Evolutionary conservation across 2,113 vertebrate genomes (phyloP), one percentile per base, ranked within the genome.

Genomic region (Coryphaenoides rupestris): DNA sequence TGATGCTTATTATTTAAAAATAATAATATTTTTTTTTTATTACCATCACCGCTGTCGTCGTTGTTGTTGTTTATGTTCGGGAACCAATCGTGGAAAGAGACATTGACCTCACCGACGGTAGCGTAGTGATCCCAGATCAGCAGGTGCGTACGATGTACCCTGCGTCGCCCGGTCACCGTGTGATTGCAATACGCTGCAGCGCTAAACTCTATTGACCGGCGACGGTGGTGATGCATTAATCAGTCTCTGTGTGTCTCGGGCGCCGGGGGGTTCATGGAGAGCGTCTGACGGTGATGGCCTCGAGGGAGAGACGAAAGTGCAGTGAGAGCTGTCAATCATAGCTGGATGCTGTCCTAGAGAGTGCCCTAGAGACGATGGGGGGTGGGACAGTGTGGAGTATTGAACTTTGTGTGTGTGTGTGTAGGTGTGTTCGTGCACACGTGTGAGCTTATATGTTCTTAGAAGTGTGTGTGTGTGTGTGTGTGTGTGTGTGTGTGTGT

Each of bases 401-500:
- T 50, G 50, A 40, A 60, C 58, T 46, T 22, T 60, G 5, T 69
- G 58, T 72, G 15, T 68, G 68, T 54, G 52, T 54, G n/a, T 54
- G 52, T 52, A 17, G 14, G 49, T 52, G 49, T 52, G 52, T 54
- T 5, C 7, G 52, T 54, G 52, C 19, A 19, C 10, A 2, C 22
- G 54, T 55, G 54, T 55, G 54, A 26, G 55, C 24, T 21, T 24
- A 14, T 24, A 22, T 57, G 22, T 21, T 4, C 2, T 4, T 17
- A 17, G 3, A 5, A 40, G 28, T 52, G 65, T 56, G 23, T 52
- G 72, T 4, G 21, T 4, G 21, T 47, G 10, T 47, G 10, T 73
- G 76, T 76, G 73, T 73, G 66, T 61, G 69, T 69, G 75, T 73
- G 73, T 81, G 81, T 85, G 84, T 78, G 82, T 77, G 81, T 83